These are phyloP conservation scores for Urophycis tenuis DNA, from an alignment of 2,797 vertebrate species.

Conservation along the genomic window DNA sequence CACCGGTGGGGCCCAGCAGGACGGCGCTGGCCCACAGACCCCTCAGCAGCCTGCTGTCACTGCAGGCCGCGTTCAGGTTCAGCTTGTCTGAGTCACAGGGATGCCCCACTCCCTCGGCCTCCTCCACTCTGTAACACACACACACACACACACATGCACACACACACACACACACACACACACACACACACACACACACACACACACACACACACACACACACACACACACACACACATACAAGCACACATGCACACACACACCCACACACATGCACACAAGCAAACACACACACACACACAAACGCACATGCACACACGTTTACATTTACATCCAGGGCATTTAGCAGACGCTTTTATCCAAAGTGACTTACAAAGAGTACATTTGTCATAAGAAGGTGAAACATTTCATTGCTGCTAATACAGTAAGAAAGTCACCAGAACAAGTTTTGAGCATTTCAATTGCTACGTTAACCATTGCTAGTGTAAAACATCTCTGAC, in stretches of 20 bases:
- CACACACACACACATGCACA: constrained; percentile 2
- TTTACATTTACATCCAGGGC: too few relatives aligned
- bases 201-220: neutral
- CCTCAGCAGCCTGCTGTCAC: constrained; percentile 80
- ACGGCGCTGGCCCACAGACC: constrained; percentile 82
- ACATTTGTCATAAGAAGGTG: too few relatives aligned
- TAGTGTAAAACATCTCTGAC: too few relatives aligned
- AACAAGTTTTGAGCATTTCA: too few relatives aligned
- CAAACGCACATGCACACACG: too few relatives aligned
- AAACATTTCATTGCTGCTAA: too few relatives aligned
- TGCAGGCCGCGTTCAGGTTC: constrained; percentile 77
- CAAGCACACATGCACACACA: constrained; percentile 9
- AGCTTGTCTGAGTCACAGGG: constrained; percentile 86
- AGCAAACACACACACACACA: too few relatives aligned
- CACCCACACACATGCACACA: too few relatives aligned
- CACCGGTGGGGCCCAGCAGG: constrained; percentile 77
- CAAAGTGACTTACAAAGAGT: too few relatives aligned
- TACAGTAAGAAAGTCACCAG: too few relatives aligned
- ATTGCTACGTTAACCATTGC: too few relatives aligned
- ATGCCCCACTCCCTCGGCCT: constrained; percentile 83
- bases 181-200: neutral
- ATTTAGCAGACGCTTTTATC: too few relatives aligned
- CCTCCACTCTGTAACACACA: constrained; percentile 74
- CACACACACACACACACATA: neutral
- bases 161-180: neutral